phyloP scores from a whole-genome alignment of 2,797 vertebrate species.

The Danio aesculapii region DNA sequence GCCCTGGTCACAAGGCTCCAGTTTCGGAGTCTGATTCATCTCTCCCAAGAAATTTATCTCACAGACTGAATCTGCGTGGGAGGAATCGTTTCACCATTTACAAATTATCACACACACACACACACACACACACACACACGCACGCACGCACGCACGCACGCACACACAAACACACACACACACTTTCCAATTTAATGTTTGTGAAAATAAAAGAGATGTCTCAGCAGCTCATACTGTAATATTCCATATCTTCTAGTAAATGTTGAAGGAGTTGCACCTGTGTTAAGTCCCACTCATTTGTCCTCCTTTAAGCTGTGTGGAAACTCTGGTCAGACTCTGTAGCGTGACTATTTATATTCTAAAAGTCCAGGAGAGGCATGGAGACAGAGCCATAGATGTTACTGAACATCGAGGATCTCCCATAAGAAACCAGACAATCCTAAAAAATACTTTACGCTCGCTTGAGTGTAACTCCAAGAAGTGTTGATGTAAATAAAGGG shows the following conservation, averaged over 20 bases:
- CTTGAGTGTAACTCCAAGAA: too few relatives aligned
- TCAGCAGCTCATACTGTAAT: neutral
- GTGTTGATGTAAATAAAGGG: too few relatives aligned
- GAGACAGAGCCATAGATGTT: too few relatives aligned
- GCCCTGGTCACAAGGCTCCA: slow-evolving; percentile 30
- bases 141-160: too few relatives aligned
- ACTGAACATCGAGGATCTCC: too few relatives aligned
- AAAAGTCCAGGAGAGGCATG: too few relatives aligned
- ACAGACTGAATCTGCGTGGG: slow-evolving; percentile 14
- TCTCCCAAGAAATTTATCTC: slow-evolving; percentile 20
- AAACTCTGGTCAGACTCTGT: neutral
- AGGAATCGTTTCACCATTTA: neutral
- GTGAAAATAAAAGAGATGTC: neutral
- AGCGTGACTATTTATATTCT: too few relatives aligned
- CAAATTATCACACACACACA: too few relatives aligned
- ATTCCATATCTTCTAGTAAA: slow-evolving; percentile 1
- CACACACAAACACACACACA: too few relatives aligned
- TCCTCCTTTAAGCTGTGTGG: neutral
- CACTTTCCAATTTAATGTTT: slow-evolving; percentile 7
- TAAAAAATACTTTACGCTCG: too few relatives aligned
- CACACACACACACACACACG: too few relatives aligned
- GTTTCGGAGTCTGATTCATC: slow-evolving; percentile 21
- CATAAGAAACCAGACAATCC: too few relatives aligned
- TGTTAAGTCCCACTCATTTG: neutral
- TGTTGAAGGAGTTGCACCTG: neutral